Evolutionary conservation across 2,113 vertebrate genomes (phyloP).

Genomic region (Rhagologus leucostigma): DNA sequence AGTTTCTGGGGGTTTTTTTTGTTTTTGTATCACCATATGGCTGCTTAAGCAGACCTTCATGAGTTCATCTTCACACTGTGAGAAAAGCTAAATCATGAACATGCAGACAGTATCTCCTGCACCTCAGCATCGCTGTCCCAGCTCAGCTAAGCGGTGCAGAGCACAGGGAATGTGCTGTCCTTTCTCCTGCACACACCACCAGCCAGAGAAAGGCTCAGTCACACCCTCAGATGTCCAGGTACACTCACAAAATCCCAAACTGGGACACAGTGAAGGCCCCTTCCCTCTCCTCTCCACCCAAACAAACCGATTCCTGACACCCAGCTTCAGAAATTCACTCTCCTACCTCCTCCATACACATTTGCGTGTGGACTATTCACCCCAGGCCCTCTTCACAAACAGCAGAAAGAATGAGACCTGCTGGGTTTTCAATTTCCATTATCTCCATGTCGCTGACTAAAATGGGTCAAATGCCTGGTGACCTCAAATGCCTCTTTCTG

Average conservation of each 20-base stretch:
- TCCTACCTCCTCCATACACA: neutral
- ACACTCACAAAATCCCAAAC: neutral
- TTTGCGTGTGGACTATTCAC: neutral
- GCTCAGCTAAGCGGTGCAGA: neutral
- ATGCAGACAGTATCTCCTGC: neutral
- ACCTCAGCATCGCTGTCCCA: neutral
- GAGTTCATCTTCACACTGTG: neutral
- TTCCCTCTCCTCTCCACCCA: neutral
- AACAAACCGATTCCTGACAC: neutral
- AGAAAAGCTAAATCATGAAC: neutral
- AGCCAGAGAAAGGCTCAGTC: neutral
- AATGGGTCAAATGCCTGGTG: neutral
- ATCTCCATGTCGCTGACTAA: neutral
- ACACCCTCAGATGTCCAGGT: neutral
- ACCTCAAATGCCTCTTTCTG: neutral
- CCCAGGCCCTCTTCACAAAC: neutral
- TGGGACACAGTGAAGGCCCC: neutral
- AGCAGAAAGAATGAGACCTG: neutral
- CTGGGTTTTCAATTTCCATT: neutral
- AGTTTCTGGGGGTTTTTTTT: neutral
- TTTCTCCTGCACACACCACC: neutral
- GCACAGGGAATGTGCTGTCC: neutral
- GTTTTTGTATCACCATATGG: neutral
- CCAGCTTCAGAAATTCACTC: neutral
- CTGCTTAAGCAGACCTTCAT: neutral